Evolutionary conservation across 2,888 invertebrate species (phyloP), one percentile per base, ranked within the genome.

Genomic region (Arenicola marina): DNA sequence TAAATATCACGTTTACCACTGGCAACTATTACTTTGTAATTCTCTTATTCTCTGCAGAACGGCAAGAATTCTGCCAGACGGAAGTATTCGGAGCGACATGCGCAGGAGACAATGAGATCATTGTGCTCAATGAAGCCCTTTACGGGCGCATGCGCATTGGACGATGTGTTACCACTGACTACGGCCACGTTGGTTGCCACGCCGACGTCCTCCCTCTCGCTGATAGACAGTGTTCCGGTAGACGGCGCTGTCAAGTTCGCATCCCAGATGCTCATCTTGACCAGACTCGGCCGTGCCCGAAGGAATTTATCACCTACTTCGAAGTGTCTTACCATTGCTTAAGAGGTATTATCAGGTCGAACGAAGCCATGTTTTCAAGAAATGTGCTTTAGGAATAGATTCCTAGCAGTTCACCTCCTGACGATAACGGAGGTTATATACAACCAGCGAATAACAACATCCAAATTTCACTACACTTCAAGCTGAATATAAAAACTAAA

Each of bases 161-260:
- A 7, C 53, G 56, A 28, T 63, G 63, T 29, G 63, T 63, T 2
- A 51, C 54, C 32, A 44, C 26, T 18, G 56, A 55, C 31, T 62
- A 62, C 53, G 63, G 63, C 18, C 26, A 63, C 60, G 54, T 63
- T 31, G 63, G 59, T 1, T 63, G 63, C 33, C 51, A 34, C 38
- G 56, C 29, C 32, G 56, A 63, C 60, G 63, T 63, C 51, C 44
- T 60, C 24, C 44, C 34, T 18, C 24, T 53, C 44, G 51, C 63
- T 4, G 63, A 63, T n/a, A n/a, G 56, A 24, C 44, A 46, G 26
- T 63, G 63, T 34, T 63, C 63, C 15, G 63, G 63, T 2, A 46
- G 56, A n/a, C 26, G 48, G 15, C 29, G 55, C 46, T 63, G 63
- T 32, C 53, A 24, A 11, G 32, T 53, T 31, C 29, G 31, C 7